Base-by-base conservation (phyloP, 2,113 vertebrate genomes). In the Lepus timidus region DNA sequence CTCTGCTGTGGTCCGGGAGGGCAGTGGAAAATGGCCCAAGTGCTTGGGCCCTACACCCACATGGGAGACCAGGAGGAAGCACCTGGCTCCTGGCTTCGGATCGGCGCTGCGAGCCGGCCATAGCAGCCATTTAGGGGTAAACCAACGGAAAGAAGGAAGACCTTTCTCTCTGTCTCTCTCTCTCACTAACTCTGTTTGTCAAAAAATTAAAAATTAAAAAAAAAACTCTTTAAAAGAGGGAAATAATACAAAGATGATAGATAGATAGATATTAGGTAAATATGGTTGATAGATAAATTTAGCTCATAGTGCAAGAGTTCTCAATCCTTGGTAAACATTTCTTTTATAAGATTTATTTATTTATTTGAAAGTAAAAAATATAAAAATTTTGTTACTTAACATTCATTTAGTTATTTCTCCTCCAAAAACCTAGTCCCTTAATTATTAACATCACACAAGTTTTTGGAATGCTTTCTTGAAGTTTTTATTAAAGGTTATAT, bases 381-480 rank as follows among this genome's bases (percentile, higher is more conserved):
- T 86, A 94, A 62, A 52, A 91, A 25, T 52, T 90, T 85, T 93
- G 65, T 87, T 68, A 67, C 31, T 95, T 67, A 55, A 33, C 75
- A 88, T 84, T 95, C 20, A 55, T 94, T 83, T 88, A 61, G 10
- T 68, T 86, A 79, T 6, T 86, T 39, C 55, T 49, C 14, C 29
- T 13, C 12, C 65, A 23, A 29, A 91, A 51, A 39, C 14, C 85
- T 39, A 13, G n/a, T 23, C 8, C 75, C 87, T 76, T 70, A 95
- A 33, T 90, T 95, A 93, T 76, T 87, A 92, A 95, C 99, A 99
- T 88, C 97, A 98, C 90, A 99, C 97, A 88, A 99, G 98, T 98
- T 99, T 99, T 98, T 99, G 99, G 97, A 99, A 99, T 85, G 99
- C 99, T 98, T 99, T 99, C 97, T 99, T 99, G 97, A 99, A 99